These are phyloP conservation scores for Perizoma affinitatum DNA, from an alignment of 2,888 invertebrate species.

Conservation along the genomic window DNA sequence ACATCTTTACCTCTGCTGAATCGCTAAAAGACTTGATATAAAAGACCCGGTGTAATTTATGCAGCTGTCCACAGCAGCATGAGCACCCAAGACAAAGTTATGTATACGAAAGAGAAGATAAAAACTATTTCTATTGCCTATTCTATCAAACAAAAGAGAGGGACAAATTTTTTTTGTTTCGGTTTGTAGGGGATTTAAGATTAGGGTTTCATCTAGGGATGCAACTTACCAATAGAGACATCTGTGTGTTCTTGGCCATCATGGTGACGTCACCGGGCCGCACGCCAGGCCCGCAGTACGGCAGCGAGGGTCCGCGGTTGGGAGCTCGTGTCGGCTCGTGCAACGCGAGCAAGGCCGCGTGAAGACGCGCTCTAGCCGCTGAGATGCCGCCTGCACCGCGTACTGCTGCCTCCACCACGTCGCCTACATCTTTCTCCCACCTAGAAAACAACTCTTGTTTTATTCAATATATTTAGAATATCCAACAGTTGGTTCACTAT, in stretches of 20 bases:
- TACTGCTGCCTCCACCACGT: constrained; percentile 83
- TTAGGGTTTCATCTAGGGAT: no score
- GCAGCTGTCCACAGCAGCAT: no score
- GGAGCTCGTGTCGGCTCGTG: constrained; percentile 63
- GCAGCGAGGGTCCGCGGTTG: constrained; percentile 81
- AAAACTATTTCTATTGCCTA: no score
- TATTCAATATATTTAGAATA: not conserved
- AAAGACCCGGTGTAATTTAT: no score
- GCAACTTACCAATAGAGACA: constrained; percentile 68
- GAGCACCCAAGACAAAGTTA: no score
- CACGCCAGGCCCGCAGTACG: constrained; percentile 85
- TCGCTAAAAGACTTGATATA: no score
- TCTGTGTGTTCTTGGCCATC: constrained; percentile 81
- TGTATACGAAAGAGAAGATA: no score
- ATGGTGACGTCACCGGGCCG: constrained; percentile 79
- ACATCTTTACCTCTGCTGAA: no score
- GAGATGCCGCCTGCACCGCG: constrained; percentile 75
- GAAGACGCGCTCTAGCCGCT: constrained; percentile 71
- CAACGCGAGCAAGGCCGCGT: constrained; percentile 71
- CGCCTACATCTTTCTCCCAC: constrained; percentile 82
- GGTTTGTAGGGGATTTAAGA: no score
- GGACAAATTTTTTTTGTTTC: no score
- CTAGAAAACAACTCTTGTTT: constrained; percentile 40
- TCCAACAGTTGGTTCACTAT: no score
- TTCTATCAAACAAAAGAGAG: no score